A percentile compares a stretch with the other conserved stretches of the same genome.
These are phyloP conservation scores for Agrypnus murinus DNA, from an alignment of 2,888 invertebrate species.

Conservation along the genomic window DNA sequence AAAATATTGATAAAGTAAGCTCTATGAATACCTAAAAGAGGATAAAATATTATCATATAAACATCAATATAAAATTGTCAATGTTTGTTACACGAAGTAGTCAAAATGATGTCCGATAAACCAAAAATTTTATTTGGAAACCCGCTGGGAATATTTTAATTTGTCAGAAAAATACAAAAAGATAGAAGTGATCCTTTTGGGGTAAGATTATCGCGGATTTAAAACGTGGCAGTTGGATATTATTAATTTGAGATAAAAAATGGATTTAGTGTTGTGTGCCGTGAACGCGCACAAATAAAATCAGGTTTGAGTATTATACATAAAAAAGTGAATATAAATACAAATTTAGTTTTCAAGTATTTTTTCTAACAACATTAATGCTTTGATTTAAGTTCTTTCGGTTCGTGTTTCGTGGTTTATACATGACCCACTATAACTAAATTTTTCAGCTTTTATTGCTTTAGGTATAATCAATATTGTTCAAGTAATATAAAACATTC, in stretches of 20 bases:
- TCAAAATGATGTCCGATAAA: constrained; percentile 25
- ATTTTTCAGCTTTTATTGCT: constrained; percentile 49
- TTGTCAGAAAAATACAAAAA: constrained; percentile 24
- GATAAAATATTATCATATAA: constrained; percentile 48
- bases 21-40: constrained; percentile 48
- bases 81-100: constrained; percentile 30
- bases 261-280: constrained; percentile 24
- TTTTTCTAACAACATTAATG: constrained; percentile 16
- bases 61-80: constrained; percentile 45
- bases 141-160: no score
- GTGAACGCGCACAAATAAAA: not conserved
- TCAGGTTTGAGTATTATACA: not conserved
- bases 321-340: not conserved
- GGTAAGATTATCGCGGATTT: constrained; percentile 32
- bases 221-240: constrained; percentile 29
- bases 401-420: constrained; percentile 41
- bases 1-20: constrained; percentile 49
- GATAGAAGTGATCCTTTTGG: constrained; percentile 41
- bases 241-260: constrained; percentile 42
- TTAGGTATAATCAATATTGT: constrained; percentile 45
- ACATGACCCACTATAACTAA: constrained; percentile 42
- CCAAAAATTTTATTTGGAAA: not conserved
- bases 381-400: constrained; percentile 30
- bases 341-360: not conserved
- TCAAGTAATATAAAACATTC: constrained; percentile 46